Conservation (phyloP, 2,113 vertebrate species). For the Carassius auratus region DNA sequence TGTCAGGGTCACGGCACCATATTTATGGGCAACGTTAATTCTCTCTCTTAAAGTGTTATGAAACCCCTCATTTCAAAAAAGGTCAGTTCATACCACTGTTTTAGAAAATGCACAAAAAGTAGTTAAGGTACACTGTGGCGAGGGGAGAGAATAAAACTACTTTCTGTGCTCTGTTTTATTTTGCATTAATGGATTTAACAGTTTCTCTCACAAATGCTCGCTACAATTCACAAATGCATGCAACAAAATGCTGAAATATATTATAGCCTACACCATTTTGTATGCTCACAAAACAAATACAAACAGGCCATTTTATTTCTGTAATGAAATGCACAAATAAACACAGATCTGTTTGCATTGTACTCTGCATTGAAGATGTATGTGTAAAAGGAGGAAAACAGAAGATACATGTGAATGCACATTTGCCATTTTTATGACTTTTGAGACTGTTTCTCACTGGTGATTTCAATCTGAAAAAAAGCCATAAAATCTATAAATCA, state of each 20-base stretch:
- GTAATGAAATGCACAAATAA: conserved; percentile 2
- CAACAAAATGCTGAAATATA: conserved; percentile 4
- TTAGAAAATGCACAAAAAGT: background rate
- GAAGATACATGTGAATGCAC: background rate
- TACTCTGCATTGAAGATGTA: background rate
- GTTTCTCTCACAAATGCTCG: background rate
- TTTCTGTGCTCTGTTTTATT: background rate
- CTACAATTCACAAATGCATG: background rate
- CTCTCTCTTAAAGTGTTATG: background rate
- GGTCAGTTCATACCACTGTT: background rate
- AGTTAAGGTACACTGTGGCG: background rate
- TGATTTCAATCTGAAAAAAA: background rate
- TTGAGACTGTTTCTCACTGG: background rate
- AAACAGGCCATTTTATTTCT: background rate
- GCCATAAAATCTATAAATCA: background rate
- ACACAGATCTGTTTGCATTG: background rate
- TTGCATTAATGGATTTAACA: background rate
- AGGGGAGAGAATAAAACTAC: background rate
- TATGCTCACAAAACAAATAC: background rate
- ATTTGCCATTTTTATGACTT: background rate
- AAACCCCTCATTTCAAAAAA: background rate
- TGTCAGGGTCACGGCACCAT: background rate
- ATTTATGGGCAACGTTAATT: conserved; percentile 1
- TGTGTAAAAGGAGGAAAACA: background rate
- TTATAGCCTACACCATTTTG: background rate